These are phyloP conservation scores for Drosophila falleni DNA, from an alignment of 2,888 invertebrate species.

Conservation along the genomic window DNA sequence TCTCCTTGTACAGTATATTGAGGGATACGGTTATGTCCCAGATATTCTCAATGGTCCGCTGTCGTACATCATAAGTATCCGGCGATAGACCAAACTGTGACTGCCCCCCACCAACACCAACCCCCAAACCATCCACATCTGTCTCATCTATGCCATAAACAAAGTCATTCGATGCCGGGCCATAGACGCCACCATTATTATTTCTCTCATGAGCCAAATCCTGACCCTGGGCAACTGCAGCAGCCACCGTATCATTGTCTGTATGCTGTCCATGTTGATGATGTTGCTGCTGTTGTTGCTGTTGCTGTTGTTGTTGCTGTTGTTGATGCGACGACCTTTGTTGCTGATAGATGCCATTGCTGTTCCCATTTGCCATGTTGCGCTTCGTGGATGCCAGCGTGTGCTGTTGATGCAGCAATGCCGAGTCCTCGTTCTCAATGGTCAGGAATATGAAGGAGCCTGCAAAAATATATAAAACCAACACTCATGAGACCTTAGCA, in stretches of 20 bases:
- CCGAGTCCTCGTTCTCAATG: constrained; percentile 88
- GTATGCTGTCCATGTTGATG: constrained; percentile 51
- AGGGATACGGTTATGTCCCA: constrained; percentile 96
- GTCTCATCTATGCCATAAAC: constrained; percentile 81
- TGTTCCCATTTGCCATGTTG: constrained; percentile 63
- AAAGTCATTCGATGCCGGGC: constrained; percentile 73
- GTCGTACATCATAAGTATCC: constrained; percentile 87
- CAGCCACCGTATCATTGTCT: constrained; percentile 79
- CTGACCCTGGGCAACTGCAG: constrained; percentile 62
- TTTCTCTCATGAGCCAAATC: constrained; percentile 37
- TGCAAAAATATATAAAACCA: constrained; percentile 84
- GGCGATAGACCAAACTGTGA: constrained; percentile 83
- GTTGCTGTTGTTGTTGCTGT: constrained; percentile 30
- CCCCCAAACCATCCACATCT: constrained; percentile 57
- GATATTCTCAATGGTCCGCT: constrained; percentile 93
- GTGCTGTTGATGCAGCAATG: constrained; percentile 86
- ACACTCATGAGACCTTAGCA: constrained; percentile 32
- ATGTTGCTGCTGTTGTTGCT: constrained; percentile 22
- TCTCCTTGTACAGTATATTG: constrained; percentile 94
- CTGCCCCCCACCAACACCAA: constrained; percentile 45
- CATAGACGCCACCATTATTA: constrained; percentile 43
- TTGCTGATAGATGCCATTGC: constrained; percentile 63
- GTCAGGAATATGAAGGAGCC: constrained; percentile 94
- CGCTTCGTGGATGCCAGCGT: constrained; percentile 87
- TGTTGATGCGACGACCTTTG: constrained; percentile 54